Base-by-base conservation (phyloP, 2,113 vertebrate genomes). In the Siphamia tubifer region DNA sequence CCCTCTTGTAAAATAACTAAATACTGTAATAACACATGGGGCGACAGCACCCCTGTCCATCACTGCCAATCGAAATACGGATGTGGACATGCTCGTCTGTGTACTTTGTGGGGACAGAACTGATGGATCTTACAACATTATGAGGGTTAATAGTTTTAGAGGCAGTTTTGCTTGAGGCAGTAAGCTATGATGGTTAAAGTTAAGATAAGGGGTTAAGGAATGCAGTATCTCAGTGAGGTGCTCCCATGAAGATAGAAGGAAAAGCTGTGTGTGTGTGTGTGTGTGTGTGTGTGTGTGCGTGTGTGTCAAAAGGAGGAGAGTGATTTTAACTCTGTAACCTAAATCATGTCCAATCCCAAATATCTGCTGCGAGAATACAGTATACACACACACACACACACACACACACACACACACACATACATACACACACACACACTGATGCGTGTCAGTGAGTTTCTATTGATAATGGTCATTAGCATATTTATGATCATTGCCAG, bases 401-500 rank as follows among this genome's bases (percentile, higher is more conserved):
- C 28, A 61, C n/a, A n/a, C n/a, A n/a, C n/a, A n/a, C n/a, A n/a
- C n/a, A n/a, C n/a, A n/a, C n/a, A n/a, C n/a, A n/a, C n/a, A n/a
- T n/a, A n/a, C n/a, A n/a, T n/a, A n/a, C 71, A 49, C 21, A 54
- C 30, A 51, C 69, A 53, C 21, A 27, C 70, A 27, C 55, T 92
- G 91, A 87, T 91, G 72, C 94, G 73, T 95, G 95, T 96, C 95
- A 94, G 69, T 77, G 87, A 91, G 90, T 94, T 91, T 94, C 94
- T 97, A 94, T 96, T 94, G 96, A 92, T 91, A 90, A 91, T 82
- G 67, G 5, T 42, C 85, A 97, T 98, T 99, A 96, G 96, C 97
- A 99, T 99, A 98, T 99, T 99, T 96, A 99, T 99, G 95, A 96
- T 97, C 94, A 95, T 94, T 94, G 95, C 94, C 94, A 95, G 94